Percentiles rank a stretch among this genome's conserved stretches.
Conservation (phyloP, 2,113 vertebrate genomes). For the Cairina moschata region DNA sequence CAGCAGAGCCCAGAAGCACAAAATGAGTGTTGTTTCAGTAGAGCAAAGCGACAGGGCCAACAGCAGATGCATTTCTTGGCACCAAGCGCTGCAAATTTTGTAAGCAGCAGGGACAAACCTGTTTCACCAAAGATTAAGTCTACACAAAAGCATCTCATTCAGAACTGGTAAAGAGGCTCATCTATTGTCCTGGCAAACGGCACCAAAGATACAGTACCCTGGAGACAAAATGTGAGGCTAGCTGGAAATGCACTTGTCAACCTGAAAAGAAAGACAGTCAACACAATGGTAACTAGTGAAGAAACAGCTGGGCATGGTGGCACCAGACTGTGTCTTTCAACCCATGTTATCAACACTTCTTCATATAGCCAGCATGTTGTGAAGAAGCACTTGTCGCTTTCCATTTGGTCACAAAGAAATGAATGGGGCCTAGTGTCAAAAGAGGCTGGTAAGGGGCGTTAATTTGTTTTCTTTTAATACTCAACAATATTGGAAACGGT, state of each 20-base stretch:
- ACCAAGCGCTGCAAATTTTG: conserved; percentile 42
- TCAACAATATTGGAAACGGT: conserved; percentile 33
- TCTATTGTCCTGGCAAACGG: conserved; percentile 69
- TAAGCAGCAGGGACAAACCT: conserved; percentile 65
- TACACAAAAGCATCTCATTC: conserved; percentile 56
- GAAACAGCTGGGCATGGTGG: conserved; percentile 73
- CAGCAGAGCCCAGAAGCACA: conserved; percentile 56
- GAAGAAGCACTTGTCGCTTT: conserved; percentile 62
- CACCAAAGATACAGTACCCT: conserved; percentile 64
- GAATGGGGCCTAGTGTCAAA: conserved; percentile 45
- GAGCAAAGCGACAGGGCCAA: conserved; percentile 72
- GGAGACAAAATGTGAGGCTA: conserved; percentile 58
- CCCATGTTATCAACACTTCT: conserved; percentile 66
- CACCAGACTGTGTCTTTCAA: conserved; percentile 78
- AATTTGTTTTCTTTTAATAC: conserved; percentile 21
- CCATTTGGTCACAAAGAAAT: conserved; percentile 68
- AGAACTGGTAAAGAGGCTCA: conserved; percentile 42
- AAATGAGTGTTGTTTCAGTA: conserved; percentile 61
- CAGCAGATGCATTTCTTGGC: conserved; percentile 76
- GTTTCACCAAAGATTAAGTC: conserved; percentile 67
- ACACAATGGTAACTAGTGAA: conserved; percentile 66
- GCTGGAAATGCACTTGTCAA: conserved; percentile 60
- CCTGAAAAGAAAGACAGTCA: conserved; percentile 39
- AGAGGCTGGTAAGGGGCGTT: not conserved
- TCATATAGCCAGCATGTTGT: conserved; percentile 24